Conservation (phyloP, 2,113 vertebrate species). For the Gopherus flavomarginatus region DNA sequence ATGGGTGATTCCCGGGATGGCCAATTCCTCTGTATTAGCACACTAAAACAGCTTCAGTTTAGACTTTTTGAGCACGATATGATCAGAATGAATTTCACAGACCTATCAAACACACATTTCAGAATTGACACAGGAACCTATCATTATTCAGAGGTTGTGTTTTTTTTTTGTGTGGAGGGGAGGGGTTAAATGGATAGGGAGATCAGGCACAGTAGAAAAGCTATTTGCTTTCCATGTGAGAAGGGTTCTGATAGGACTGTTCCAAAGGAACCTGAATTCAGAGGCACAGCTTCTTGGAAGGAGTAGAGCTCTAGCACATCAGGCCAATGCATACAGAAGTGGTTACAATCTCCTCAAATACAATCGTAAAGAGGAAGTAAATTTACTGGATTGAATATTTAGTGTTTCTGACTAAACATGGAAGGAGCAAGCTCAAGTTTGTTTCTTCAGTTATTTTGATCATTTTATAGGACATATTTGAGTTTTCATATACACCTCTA, state of each 20-base stretch:
- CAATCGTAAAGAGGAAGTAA: not conserved
- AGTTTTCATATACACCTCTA: not conserved
- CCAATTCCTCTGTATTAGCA: not conserved
- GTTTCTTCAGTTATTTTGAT: not conserved
- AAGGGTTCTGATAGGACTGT: not conserved
- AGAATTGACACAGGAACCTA: not conserved
- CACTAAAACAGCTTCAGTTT: not conserved
- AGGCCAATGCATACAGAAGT: not conserved
- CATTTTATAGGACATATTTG: not conserved
- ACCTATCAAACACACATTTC: not conserved
- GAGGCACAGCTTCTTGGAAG: not conserved
- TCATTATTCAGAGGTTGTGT: not conserved
- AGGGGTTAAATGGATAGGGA: not conserved
- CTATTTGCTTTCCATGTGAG: not conserved
- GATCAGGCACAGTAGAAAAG: not conserved
- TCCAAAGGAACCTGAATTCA: not conserved
- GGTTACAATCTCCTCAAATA: not conserved
- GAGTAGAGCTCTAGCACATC: not conserved
- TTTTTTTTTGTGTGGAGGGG: too few species aligned
- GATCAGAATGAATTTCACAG: not conserved
- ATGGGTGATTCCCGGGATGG: not conserved
- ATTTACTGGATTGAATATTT: not conserved
- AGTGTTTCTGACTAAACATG: not conserved
- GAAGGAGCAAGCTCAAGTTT: not conserved
- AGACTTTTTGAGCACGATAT: not conserved